phyloP scores from a whole-genome alignment of 2,113 vertebrate genomes.

The Peromyscus polionotus region DNA sequence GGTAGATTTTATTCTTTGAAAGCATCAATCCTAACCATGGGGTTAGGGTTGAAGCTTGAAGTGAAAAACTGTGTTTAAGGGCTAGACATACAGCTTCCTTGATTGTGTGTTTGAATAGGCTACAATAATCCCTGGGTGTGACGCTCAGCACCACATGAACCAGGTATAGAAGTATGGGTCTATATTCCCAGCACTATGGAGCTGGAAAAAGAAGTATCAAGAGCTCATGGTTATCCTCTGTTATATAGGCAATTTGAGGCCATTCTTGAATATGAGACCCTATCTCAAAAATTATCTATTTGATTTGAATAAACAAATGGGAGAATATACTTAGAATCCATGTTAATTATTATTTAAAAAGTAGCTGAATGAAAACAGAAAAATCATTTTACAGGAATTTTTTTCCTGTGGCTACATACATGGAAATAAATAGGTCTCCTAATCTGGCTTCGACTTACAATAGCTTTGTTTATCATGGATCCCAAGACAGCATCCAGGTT shows the following conservation, averaged over 20 bases:
- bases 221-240: background rate
- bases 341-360: background rate
- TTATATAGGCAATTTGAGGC: background rate
- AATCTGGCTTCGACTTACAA: background rate
- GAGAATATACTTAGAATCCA: background rate
- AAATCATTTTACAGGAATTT: background rate
- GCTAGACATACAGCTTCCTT: background rate
- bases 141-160: background rate
- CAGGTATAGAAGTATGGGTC: too few species aligned
- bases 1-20: background rate
- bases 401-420: background rate
- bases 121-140: background rate
- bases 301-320: background rate
- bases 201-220: background rate
- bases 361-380: background rate
- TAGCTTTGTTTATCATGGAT: background rate
- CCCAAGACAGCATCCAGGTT: background rate
- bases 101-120: background rate
- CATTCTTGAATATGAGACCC: background rate
- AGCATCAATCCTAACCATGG: background rate
- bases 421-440: background rate
- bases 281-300: background rate
- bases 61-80: background rate
- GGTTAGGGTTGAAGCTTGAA: background rate
- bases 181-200: background rate